These are phyloP conservation scores for Dolichomitus sp. DNA, from an alignment of 2,888 invertebrate species.

Conservation along the genomic window DNA sequence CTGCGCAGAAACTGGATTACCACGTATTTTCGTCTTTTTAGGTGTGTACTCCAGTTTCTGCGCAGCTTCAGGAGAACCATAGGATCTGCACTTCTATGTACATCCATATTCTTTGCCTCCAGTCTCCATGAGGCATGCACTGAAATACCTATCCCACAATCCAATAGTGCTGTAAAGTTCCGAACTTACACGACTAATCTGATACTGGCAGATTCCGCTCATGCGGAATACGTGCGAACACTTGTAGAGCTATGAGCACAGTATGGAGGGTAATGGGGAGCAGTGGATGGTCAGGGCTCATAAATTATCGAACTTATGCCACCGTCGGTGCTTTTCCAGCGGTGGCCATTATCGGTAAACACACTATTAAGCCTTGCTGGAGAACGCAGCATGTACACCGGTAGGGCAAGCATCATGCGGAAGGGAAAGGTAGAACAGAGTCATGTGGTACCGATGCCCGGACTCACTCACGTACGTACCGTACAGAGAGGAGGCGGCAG, in stretches of 20 bases:
- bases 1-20: too few relatives aligned
- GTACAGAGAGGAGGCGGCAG: conserved; percentile 35
- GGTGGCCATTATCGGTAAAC: conserved; percentile 79
- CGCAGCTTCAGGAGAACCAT: too few relatives aligned
- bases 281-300: conserved; percentile 42
- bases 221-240: neutral
- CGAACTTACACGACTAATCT: too few relatives aligned
- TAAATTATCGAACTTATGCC: conserved; percentile 67
- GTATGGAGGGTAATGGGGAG: conserved; percentile 33
- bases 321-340: conserved; percentile 63
- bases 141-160: too few relatives aligned
- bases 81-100: too few relatives aligned
- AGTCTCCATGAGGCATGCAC: too few relatives aligned
- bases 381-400: conserved; percentile 51
- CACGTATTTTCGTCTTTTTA: too few relatives aligned
- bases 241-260: conserved; percentile 8
- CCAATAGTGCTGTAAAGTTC: too few relatives aligned
- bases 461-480: conserved; percentile 44
- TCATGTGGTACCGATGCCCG: conserved; percentile 20
- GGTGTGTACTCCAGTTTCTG: too few relatives aligned
- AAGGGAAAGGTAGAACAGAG: conserved; percentile 27
- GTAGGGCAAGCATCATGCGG: conserved; percentile 10
- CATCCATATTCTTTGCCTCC: too few relatives aligned
- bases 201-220: neutral
- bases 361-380: conserved; percentile 73